Conservation (phyloP, 1,140 invertebrate genomes). For the Asobara japonica region DNA sequence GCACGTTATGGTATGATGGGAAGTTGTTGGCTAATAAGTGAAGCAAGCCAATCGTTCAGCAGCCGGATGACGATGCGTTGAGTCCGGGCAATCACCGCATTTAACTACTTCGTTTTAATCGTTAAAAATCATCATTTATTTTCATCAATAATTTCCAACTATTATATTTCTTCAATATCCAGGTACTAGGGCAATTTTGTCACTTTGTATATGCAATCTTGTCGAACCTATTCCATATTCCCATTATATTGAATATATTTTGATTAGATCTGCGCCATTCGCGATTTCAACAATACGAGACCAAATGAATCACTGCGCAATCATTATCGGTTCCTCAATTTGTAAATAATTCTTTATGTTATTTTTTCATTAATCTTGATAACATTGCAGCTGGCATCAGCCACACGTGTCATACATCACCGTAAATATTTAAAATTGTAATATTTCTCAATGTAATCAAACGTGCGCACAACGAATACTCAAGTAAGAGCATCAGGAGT, state of each 20-base stretch:
- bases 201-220: not conserved
- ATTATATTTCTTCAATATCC: constrained; percentile 7
- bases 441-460: not conserved
- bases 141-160: not conserved
- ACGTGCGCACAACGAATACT: not conserved
- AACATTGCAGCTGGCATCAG: not conserved
- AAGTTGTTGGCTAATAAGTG: constrained; percentile 30
- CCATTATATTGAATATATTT: not conserved
- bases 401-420: not conserved
- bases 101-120: not conserved
- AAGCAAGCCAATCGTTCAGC: constrained; percentile 15
- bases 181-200: constrained; percentile 17
- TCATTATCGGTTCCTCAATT: not conserved
- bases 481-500: not conserved
- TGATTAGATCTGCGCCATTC: not conserved
- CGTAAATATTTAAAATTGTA: not conserved
- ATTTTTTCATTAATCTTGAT: not conserved
- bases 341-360: not conserved
- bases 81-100: not conserved
- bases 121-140: not conserved
- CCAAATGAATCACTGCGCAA: not conserved
- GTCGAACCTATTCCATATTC: not conserved
- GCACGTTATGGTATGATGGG: not conserved
- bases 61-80: constrained; percentile 23
- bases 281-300: not conserved